Conservation (phyloP, 2,113 vertebrate species). For the Puma concolor region DNA sequence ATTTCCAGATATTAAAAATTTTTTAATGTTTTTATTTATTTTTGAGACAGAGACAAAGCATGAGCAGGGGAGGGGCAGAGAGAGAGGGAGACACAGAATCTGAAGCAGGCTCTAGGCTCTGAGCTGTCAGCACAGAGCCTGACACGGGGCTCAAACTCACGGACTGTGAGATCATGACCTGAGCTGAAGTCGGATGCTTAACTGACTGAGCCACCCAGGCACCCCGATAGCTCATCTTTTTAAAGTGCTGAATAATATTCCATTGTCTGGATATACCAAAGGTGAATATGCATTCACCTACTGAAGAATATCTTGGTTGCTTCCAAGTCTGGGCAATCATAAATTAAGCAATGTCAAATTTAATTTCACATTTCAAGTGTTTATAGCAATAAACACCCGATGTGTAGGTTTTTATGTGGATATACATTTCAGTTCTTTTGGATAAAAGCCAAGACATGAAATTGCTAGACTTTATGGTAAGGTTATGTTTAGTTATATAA, state of each 20-base stretch:
- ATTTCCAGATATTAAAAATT: not conserved
- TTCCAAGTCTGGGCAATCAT: not conserved
- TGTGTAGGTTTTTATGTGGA: not conserved
- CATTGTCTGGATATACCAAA: not conserved
- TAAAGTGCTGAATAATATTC: not conserved
- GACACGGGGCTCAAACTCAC: too few relatives aligned
- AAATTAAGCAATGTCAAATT: slow-evolving; percentile 9
- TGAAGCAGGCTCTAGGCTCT: too few relatives aligned
- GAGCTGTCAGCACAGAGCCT: too few relatives aligned
- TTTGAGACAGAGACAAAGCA: too few relatives aligned
- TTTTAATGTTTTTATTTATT: too few relatives aligned
- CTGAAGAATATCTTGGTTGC: not conserved
- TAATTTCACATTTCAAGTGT: not conserved
- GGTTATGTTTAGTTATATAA: not conserved
- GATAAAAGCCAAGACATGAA: not conserved
- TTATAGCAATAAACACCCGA: not conserved
- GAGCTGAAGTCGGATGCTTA: too few relatives aligned
- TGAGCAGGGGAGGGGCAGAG: too few relatives aligned
- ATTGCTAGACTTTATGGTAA: not conserved
- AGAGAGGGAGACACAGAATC: too few relatives aligned
- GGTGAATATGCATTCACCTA: not conserved
- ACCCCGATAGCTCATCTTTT: not conserved
- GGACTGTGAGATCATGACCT: too few relatives aligned
- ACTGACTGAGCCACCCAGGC: too few relatives aligned
- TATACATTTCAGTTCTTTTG: not conserved